Evolutionary conservation across 2,113 vertebrate species (phyloP), one percentile per base, ranked within the genome.

Genomic region (Camelus dromedarius): DNA sequence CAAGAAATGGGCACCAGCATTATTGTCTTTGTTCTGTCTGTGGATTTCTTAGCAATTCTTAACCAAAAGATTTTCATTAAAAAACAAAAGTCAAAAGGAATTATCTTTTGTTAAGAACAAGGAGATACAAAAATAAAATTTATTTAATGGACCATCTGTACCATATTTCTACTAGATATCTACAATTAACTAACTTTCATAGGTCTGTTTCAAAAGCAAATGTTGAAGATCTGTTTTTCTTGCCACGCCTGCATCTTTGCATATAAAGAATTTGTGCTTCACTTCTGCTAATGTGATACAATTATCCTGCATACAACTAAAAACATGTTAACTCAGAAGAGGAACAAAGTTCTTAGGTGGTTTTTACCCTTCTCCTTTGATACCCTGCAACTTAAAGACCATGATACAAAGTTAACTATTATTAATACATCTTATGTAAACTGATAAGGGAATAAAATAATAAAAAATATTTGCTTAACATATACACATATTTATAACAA

Each of bases 41-140:
- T 42, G 16, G 38, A 73, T 50, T 84, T 80, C 72, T 62, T 69
- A 77, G 67, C 22, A 85, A 12, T 26, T 87, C 24, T 84, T 70
- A 86, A 50, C 12, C 35, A 42, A 89, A 67, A 54, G 24, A 60
- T 64, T 91, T 87, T 93, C 18, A 82, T 70, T 66, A 91, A 60
- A 56, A 6, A 42, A 42, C 38, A 42, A 89, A 54, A 97, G 69
- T 80, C 38, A 83, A 96, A 86, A 85, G 64, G n/a, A 95, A 94
- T 67, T 24, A 75, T 28, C 6, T 60, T 52, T 79, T 66, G 30
- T 42, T 86, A 92, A 86, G 42, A 87, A 75, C 9, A 83, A 93
- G 28, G 26, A 52, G 4, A 48, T 8, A 91, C 42, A 30, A 82
- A 94, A 95, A 69, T 15, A 81, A 88, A 58, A 38, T 52, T 66